Evolutionary conservation across 2,888 invertebrate genomes (phyloP), one percentile per base, ranked within the genome.

Genomic region (Leptopilina syphax): DNA sequence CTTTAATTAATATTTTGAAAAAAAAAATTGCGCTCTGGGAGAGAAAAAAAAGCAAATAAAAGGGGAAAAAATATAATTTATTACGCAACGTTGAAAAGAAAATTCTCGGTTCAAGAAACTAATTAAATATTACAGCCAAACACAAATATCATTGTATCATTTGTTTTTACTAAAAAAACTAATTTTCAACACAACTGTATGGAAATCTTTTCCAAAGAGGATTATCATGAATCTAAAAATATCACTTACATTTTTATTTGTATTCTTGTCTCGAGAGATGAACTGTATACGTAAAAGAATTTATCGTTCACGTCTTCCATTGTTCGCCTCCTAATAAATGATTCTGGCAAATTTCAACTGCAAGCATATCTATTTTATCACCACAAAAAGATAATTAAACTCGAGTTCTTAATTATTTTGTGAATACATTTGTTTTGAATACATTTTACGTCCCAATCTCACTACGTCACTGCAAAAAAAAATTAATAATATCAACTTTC

Each of bases 241-340:
- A 81, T 82, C 85, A 94, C 96, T 95, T 93, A 98, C 97, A 98
- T 96, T 94, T 98, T 98, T 84, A 98, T 96, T 93, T 97, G 96
- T 63, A 98, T 94, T 92, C 96, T 96, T 85, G 96, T 94, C 86
- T 97, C 96, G 84, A 98, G 92, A n/a, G 97, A 96, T 47, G 97
- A 98, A 93, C 98, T 98, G 91, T 98, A 97, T 44, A 98, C 95
- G 91, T 96, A 97, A 89, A 95, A 95, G 92, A 97, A 97, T 91
- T 96, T 96, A 92, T 96, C 96, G 86, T 95, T 96, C 82, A 95
- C 94, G 87, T 95, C 94, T 89, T 96, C 95, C 96, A 96, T 96
- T 50, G 50, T 50, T 50, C 50, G 10, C 10, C 50, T 50, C 50
- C 50, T 50, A 10, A 10, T 9, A 50, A 50, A 50, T 50, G 50